phyloP scores from a whole-genome alignment of 2,113 vertebrate genomes.

The Eupsittula cactorum region DNA sequence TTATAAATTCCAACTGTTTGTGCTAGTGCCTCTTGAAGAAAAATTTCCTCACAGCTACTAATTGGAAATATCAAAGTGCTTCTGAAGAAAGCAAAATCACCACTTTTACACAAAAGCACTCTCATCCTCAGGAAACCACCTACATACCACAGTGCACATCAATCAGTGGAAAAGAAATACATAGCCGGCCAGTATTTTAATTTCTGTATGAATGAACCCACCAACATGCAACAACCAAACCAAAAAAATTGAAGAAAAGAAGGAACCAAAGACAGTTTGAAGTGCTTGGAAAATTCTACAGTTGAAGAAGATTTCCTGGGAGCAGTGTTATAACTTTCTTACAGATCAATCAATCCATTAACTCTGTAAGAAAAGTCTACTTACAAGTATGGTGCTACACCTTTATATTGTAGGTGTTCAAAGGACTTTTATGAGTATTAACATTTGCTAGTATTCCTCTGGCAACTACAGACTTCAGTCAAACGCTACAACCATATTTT shows the following conservation, averaged over 20 bases:
- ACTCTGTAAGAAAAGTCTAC: neutral
- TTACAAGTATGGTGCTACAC: neutral
- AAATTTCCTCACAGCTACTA: constrained; percentile 30
- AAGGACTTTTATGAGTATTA: neutral
- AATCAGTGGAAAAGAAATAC: neutral
- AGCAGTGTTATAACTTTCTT: neutral
- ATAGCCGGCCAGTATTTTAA: neutral
- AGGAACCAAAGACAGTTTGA: neutral
- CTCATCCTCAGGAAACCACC: neutral
- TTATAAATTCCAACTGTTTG: neutral
- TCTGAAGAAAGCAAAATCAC: neutral
- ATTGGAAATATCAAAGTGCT: constrained; percentile 28
- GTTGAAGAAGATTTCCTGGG: neutral
- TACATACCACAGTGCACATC: neutral
- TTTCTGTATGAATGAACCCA: neutral
- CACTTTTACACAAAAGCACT: neutral
- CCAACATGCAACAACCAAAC: neutral
- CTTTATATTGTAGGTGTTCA: neutral
- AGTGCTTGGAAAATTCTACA: neutral
- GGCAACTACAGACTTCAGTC: neutral
- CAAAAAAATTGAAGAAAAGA: neutral
- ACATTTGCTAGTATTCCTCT: neutral
- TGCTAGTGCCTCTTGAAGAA: neutral
- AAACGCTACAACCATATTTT: neutral
- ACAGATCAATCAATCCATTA: neutral